These are phyloP conservation scores for Oreortyx pictus DNA, from an alignment of 2,797 vertebrate species.

Conservation along the genomic window DNA sequence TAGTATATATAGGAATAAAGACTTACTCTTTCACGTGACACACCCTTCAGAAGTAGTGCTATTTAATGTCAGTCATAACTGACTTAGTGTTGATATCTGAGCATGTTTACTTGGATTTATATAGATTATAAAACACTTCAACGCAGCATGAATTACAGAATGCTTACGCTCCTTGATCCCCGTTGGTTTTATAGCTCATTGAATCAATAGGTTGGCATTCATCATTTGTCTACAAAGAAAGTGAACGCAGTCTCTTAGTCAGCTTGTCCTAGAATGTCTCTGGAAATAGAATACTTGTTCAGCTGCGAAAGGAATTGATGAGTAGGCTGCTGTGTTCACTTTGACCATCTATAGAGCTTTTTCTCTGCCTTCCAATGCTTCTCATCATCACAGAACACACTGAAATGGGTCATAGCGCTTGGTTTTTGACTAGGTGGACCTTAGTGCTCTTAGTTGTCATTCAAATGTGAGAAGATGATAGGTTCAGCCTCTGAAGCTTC, in stretches of 20 bases:
- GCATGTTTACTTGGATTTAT: background rate
- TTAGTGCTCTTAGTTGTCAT: background rate
- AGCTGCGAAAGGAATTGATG: background rate
- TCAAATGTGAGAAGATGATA: background rate
- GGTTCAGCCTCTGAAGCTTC: background rate
- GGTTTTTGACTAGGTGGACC: background rate
- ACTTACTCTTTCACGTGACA: background rate
- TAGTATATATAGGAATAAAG: background rate
- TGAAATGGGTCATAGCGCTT: background rate
- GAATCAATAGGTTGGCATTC: background rate
- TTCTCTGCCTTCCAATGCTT: background rate
- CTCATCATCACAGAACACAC: rapidly evolving
- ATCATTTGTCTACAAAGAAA: background rate
- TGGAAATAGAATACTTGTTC: background rate
- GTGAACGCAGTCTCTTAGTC: background rate
- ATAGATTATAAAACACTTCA: background rate
- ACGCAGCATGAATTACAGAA: background rate
- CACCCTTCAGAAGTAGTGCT: background rate
- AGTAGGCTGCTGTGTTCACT: background rate
- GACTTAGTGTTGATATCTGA: background rate
- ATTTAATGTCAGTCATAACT: background rate
- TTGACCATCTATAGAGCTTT: rapidly evolving
- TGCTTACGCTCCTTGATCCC: background rate
- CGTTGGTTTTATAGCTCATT: background rate
- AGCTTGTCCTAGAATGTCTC: background rate